Evolutionary conservation across 2,797 vertebrate genomes (phyloP).

Genomic region (Epinephelus awoara): DNA sequence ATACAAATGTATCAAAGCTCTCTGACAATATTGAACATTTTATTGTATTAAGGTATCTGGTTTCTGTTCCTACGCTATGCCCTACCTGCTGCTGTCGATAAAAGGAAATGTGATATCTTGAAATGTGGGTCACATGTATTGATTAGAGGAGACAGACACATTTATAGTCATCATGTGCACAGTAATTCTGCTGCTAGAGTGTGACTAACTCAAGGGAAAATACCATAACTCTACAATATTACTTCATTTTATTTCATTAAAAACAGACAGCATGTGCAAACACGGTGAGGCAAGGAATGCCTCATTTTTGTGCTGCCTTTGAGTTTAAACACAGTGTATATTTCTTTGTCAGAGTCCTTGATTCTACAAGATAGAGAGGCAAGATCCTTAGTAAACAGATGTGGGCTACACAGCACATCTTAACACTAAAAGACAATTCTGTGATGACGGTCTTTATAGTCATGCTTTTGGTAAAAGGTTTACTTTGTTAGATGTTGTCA

Average conservation of each 20-base stretch:
- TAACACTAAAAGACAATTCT: slow-evolving; percentile 33
- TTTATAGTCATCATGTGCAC: background rate
- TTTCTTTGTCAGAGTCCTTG: slow-evolving; percentile 31
- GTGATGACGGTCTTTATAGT: background rate
- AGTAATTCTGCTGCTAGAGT: slow-evolving; percentile 1
- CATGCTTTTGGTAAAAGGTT: slow-evolving; percentile 33
- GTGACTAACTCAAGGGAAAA: slow-evolving; percentile 10
- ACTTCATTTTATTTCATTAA: slow-evolving; percentile 6
- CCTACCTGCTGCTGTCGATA: background rate
- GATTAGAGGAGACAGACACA: background rate
- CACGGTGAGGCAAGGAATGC: background rate
- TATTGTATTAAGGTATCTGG: background rate
- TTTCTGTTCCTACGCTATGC: background rate
- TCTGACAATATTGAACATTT: background rate
- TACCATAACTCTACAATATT: background rate
- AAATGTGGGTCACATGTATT: slow-evolving; percentile 28
- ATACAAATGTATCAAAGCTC: background rate
- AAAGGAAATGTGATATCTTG: background rate
- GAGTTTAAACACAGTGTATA: background rate
- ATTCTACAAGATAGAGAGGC: slow-evolving; percentile 33
- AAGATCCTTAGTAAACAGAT: slow-evolving; percentile 34
- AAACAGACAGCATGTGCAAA: background rate
- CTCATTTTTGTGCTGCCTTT: slow-evolving; percentile 22
- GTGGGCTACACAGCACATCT: slow-evolving; percentile 15
- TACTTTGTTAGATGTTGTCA: slow-evolving; percentile 33